Evolutionary conservation across 2,888 invertebrate species (phyloP).

Genomic region (Dryococelus australis): DNA sequence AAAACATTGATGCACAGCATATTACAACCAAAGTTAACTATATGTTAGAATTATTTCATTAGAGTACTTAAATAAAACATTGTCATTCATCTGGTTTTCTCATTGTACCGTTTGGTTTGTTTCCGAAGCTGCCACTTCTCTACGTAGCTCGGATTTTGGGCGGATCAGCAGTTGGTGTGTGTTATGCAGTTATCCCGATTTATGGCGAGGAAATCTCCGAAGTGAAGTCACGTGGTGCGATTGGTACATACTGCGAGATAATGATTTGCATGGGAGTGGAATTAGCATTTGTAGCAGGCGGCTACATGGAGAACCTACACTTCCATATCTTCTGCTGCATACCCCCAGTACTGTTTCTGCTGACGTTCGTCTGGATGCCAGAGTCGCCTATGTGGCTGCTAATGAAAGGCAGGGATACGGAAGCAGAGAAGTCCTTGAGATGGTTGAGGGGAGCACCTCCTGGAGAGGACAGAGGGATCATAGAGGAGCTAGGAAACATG

Average conservation of each 20-base stretch:
- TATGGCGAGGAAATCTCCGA: slow-evolving; percentile 25
- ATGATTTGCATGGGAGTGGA: slow-evolving; percentile 6
- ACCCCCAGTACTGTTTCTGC: not conserved
- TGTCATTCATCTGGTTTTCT: too few relatives aligned
- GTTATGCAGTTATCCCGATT: not conserved
- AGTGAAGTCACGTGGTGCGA: not conserved
- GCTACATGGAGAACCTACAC: not conserved
- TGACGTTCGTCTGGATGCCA: slow-evolving; percentile 12
- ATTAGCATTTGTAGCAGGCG: not conserved
- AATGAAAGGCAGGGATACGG: not conserved
- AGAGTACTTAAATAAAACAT: too few relatives aligned
- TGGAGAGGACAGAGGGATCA: not conserved
- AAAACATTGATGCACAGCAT: too few relatives aligned
- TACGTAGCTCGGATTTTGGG: not conserved
- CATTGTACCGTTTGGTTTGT: not conserved
- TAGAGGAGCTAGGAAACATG: not conserved
- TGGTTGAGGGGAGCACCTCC: not conserved
- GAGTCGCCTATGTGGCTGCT: slow-evolving; percentile 7
- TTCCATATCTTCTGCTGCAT: slow-evolving; percentile 13
- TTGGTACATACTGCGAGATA: not conserved
- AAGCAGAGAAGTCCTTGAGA: not conserved
- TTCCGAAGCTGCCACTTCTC: slow-evolving; percentile 17
- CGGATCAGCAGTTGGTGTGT: not conserved
- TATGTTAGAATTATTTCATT: too few relatives aligned
- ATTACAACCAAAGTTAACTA: too few relatives aligned